A percentile compares a stretch with the other conserved stretches of the same genome.
phyloP scores from a whole-genome alignment of 2,888 invertebrate genomes.

The Dynastes hyllus region DNA sequence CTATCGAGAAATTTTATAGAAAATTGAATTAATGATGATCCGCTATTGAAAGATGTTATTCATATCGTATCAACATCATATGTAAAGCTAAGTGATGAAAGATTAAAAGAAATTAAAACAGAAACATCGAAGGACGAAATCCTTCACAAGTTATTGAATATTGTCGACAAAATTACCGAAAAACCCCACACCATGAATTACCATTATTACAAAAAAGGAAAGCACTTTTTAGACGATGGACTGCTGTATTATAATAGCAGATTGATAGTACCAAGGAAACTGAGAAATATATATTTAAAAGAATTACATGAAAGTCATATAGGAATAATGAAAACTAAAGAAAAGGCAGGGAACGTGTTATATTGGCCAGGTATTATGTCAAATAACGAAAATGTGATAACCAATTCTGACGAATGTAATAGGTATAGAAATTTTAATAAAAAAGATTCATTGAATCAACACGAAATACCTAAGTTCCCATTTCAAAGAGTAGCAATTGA shows the following conservation, averaged over 20 bases:
- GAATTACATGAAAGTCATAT: slow-evolving; percentile 6
- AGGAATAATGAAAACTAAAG: slow-evolving; percentile 10
- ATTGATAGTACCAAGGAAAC: neutral
- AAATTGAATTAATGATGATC: slow-evolving; percentile 32
- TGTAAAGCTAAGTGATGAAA: slow-evolving; percentile 33
- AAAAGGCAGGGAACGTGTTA: slow-evolving; percentile 12
- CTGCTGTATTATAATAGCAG: neutral
- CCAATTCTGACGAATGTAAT: slow-evolving; percentile 9
- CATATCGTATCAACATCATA: slow-evolving; percentile 8
- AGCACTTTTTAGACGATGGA: neutral
- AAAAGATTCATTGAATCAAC: neutral
- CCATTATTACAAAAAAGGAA: slow-evolving; percentile 8
- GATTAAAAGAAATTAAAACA: slow-evolving; percentile 19
- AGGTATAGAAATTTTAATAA: slow-evolving; percentile 7
- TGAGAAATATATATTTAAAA: neutral
- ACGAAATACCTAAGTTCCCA: slow-evolving; percentile 18
- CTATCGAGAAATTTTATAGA: slow-evolving; percentile 43
- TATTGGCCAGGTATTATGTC: slow-evolving; percentile 4
- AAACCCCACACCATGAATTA: neutral
- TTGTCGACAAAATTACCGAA: neutral
- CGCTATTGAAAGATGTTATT: slow-evolving; percentile 31
- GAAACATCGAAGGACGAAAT: slow-evolving; percentile 18
- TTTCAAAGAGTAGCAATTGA: slow-evolving; percentile 25
- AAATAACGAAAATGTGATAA: slow-evolving; percentile 5
- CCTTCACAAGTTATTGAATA: slow-evolving; percentile 11